Evolutionary conservation across 2,113 vertebrate species (phyloP), one percentile per base, ranked within the genome.

Genomic region (Silurus asotus): DNA sequence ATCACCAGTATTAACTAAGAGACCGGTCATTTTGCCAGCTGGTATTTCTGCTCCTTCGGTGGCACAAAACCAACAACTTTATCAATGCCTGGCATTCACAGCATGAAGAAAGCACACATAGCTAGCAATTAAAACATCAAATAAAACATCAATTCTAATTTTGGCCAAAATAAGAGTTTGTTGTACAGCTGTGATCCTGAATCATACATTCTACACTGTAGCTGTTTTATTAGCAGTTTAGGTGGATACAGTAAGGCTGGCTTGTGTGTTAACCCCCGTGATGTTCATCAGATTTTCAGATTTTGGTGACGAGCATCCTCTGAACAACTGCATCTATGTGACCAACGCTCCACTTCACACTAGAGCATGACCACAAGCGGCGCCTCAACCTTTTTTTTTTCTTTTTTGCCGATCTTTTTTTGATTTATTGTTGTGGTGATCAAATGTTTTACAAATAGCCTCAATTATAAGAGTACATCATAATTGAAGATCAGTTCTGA

Each of bases 211-310:
- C 9, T 53, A 11, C 49, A 7, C 20, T 7, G 8, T n/a, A 53
- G 13, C 4, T 75, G 11, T 83, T 70, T 83, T 56, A 17, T 83
- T 70, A 70, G 25, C 17, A 23, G 15, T 45, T 59, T 23, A 83
- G 8, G 17, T 76, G 23, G 9, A 64, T 28, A 17, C 14, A 59
- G 25, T 62, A 15, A 85, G 67, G n/a, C 67, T 89, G 49, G 70
- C 58, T 87, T 64, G 8, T 89, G 83, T 83, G 62, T 87, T 89
- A 84, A 81, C 55, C 45, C 37, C 53, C 77, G 81, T 80, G 78
- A 28, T 86, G 17, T 86, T 84, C 77, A 72, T 87, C 90, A 86
- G 75, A 90, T 90, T 84, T 90, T 86, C 56, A 81, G 85, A 49
- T 62, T 87, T 89, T 9, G 45, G 80, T 81, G 88, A 20, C 48